Evolutionary conservation across 23 tunicate genomes (phyloP), one percentile per base, ranked within the genome.

Genomic region (Aplidium turbinatum): DNA sequence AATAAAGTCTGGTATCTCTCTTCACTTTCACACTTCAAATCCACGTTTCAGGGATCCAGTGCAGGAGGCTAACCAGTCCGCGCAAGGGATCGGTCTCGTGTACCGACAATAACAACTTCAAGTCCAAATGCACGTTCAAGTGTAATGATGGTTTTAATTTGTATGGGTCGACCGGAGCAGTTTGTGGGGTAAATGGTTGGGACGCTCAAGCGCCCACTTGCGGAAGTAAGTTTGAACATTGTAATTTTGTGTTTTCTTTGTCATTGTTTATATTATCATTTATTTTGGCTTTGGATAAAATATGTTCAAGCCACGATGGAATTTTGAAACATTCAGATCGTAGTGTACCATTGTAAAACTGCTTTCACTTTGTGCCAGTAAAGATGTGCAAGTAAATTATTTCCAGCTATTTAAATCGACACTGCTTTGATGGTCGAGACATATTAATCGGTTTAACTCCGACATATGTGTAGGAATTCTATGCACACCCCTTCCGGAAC

Each of bases 171-270:
- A 67, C 58, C 25, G 78, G 68, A 38, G 61, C 96, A 22, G 50
- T 34, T 0, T 88, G 96, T 50, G 80, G 69, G 1, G 73, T 40
- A 5, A 69, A 47, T 47, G 96, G 96, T 16, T 88, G 96, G 96
- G 75, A 75, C 52, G 73, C 70, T 32, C 87, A 88, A 36, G 33
- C 75, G 4, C 96, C 96, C 35, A 75, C 78, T 33, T 88, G 96
- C 60, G 72, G 63, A 7, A 45, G 96, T 88, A 75, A 81, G 96
- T 80, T n/a, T n/a, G n/a, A n/a, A n/a, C n/a, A n/a, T n/a, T n/a
- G n/a, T n/a, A n/a, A n/a, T n/a, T n/a, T n/a, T n/a, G n/a, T n/a
- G n/a, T n/a, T n/a, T n/a, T n/a, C n/a, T n/a, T n/a, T n/a, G n/a
- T n/a, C n/a, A n/a, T n/a, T n/a, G n/a, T n/a, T n/a, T n/a, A n/a